Evolutionary conservation across 2,113 vertebrate genomes (phyloP).

Genomic region (Progne subis): DNA sequence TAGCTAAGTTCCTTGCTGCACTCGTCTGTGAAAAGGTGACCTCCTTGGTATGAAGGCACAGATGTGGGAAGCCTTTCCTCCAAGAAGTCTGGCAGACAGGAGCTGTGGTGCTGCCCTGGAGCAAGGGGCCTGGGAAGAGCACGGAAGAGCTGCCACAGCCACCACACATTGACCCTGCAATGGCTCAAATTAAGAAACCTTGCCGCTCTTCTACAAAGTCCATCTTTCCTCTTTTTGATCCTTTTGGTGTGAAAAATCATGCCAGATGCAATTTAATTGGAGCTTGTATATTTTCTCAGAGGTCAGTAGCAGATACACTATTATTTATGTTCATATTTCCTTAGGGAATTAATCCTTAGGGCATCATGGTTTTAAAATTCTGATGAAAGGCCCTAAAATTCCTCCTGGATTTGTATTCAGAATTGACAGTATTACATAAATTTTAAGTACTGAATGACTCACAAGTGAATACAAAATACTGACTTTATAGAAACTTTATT

Average conservation of each 20-base stretch:
- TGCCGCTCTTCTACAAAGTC: not conserved
- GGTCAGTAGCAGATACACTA: not conserved
- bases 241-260: not conserved
- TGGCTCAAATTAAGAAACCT: not conserved
- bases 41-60: not conserved
- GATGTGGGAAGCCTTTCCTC: not conserved
- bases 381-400: constrained; percentile 2
- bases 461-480: not conserved
- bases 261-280: not conserved
- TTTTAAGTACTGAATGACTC: constrained; percentile 13
- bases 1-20: not conserved
- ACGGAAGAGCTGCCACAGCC: not conserved
- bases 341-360: not conserved
- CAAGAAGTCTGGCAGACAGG: not conserved
- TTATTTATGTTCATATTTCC: not conserved
- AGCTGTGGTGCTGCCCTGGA: not conserved
- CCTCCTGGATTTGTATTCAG: not conserved
- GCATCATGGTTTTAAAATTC: not conserved
- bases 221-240: not conserved
- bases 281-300: not conserved
- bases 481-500: not conserved
- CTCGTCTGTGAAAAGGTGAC: not conserved
- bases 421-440: constrained; percentile 7
- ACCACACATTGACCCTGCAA: not conserved
- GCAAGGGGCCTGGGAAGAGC: not conserved